phyloP scores from a whole-genome alignment of 2,888 invertebrate species.

The Eristalinus aeneus region DNA sequence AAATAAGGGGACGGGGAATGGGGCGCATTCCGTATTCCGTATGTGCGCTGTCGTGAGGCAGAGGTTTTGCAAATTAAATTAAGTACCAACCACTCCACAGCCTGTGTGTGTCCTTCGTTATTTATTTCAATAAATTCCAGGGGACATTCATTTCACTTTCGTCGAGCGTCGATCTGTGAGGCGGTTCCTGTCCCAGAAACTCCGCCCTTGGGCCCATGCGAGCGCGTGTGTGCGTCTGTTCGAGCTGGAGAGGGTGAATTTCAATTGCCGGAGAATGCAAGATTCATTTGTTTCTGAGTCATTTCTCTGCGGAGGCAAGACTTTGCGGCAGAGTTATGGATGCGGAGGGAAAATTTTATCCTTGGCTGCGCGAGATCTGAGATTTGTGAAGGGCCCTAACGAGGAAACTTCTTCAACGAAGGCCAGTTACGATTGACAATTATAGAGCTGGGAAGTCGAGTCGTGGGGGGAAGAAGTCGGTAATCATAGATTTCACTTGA shows the following conservation, averaged over 20 bases:
- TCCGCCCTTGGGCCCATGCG: not conserved
- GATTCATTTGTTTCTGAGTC: conserved; percentile 38
- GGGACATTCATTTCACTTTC: conserved; percentile 44
- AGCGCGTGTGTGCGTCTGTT: not conserved
- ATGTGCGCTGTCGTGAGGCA: conserved; percentile 8
- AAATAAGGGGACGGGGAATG: conserved; percentile 21
- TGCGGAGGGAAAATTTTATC: conserved; percentile 13
- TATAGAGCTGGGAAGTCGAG: not conserved
- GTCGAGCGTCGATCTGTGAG: conserved; percentile 28
- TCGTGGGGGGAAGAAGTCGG: not conserved
- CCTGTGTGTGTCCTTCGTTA: conserved; percentile 14
- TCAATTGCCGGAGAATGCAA: conserved; percentile 13
- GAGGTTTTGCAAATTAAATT: conserved; percentile 46
- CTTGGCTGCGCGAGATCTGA: conserved; percentile 19
- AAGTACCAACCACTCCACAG: conserved; percentile 26
- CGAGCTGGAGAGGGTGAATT: not conserved
- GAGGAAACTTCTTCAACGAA: not conserved
- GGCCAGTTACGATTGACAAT: not conserved
- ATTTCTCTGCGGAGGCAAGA: conserved; percentile 1
- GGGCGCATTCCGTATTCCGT: not conserved
- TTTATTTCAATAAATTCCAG: conserved; percentile 54
- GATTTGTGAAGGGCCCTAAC: not conserved
- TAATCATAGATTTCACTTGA: not conserved
- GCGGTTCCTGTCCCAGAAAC: not conserved
- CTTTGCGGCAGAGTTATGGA: conserved; percentile 24